These are phyloP conservation scores for Caenorhabditis brenneri DNA, from an alignment of 1,140 invertebrate genomes.

Conservation along the genomic window DNA sequence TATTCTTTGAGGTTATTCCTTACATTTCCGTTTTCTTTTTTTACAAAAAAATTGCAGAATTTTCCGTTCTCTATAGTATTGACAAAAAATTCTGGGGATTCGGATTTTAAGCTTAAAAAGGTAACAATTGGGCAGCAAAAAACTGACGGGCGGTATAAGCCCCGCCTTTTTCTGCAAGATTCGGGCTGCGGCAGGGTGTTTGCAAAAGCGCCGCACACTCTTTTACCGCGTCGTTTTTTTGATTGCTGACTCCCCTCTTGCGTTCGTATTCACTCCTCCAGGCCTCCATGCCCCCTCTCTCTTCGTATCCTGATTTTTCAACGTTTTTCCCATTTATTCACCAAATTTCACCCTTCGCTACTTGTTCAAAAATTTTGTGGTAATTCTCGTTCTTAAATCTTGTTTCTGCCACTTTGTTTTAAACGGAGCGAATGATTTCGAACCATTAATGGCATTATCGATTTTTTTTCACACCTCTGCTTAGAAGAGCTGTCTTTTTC, in stretches of 20 bases:
- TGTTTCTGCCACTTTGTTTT: too few species aligned
- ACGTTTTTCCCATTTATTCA: not conserved
- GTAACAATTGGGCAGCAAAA: not conserved
- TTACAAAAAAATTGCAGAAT: not conserved
- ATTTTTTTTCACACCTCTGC: too few species aligned
- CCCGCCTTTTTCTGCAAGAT: slow-evolving; percentile 7
- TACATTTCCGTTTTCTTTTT: not conserved
- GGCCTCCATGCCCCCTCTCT: too few species aligned
- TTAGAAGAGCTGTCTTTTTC: too few species aligned
- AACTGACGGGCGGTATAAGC: not conserved
- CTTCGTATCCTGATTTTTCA: not conserved
- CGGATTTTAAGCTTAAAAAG: not conserved
- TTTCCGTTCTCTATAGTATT: not conserved
- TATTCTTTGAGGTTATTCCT: too few species aligned
- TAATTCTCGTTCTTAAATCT: too few species aligned
- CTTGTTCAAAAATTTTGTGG: not conserved
- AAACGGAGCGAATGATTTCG: too few species aligned
- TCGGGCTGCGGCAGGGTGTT: not conserved
- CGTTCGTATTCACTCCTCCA: not conserved
- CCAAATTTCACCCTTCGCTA: not conserved
- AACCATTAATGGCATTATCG: too few species aligned
- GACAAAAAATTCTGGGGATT: not conserved
- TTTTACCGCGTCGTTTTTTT: not conserved
- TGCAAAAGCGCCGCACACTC: not conserved
- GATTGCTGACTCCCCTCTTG: not conserved